Evolutionary conservation across 2,888 invertebrate genomes (phyloP).

Genomic region (Pegoplata infirma): DNA sequence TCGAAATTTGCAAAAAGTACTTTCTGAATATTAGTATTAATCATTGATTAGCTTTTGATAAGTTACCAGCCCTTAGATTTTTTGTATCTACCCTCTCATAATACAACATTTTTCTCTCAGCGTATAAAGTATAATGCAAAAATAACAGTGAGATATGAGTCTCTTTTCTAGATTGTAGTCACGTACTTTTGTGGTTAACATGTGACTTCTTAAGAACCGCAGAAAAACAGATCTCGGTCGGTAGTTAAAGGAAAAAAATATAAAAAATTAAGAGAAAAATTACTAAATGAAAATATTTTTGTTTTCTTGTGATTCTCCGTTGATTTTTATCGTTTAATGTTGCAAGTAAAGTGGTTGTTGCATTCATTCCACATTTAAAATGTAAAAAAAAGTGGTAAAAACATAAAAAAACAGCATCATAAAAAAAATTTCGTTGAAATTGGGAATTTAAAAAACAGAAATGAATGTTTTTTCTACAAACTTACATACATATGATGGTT

Average conservation of each 20-base stretch:
- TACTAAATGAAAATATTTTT: slow-evolving; percentile 48
- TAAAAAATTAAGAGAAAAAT: slow-evolving; percentile 13
- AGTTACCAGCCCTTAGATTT: too few relatives aligned
- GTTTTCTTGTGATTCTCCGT: neutral
- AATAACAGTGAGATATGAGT: slow-evolving; percentile 7
- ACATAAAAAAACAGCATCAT: neutral
- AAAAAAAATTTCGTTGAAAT: slow-evolving; percentile 11
- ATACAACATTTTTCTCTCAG: neutral
- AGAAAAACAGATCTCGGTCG: slow-evolving; percentile 17
- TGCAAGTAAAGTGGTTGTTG: slow-evolving; percentile 31
- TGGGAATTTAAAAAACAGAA: neutral
- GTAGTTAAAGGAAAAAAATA: neutral
- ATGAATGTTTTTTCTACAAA: neutral
- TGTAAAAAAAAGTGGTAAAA: too few relatives aligned
- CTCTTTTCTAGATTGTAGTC: slow-evolving; percentile 51
- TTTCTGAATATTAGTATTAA: too few relatives aligned
- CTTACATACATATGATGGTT: neutral
- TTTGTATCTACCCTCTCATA: too few relatives aligned
- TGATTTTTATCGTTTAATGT: neutral
- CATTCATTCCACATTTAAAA: slow-evolving; percentile 16
- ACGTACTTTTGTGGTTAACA: slow-evolving; percentile 54
- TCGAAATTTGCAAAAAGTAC: too few relatives aligned
- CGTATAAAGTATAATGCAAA: neutral
- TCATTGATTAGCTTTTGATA: too few relatives aligned
- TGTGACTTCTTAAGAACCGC: slow-evolving; percentile 50